These are phyloP conservation scores for Glareola pratincola DNA, from an alignment of 2,113 vertebrate genomes.

Conservation along the genomic window DNA sequence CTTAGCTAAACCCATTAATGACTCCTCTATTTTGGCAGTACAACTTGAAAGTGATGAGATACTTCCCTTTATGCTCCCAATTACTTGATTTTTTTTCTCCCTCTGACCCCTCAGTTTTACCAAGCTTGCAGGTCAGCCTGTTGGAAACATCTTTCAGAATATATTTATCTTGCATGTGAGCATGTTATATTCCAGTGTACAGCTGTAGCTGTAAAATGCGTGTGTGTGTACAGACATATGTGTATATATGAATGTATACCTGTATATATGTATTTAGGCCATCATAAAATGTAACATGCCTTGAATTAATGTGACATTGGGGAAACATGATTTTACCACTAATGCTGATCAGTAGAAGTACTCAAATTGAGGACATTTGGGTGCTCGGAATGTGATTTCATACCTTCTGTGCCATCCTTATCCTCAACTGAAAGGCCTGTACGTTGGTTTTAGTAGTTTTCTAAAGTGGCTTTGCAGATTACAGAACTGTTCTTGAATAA, in stretches of 20 bases:
- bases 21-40: neutral
- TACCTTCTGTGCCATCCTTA: neutral
- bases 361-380: neutral
- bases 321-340: neutral
- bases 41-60: neutral
- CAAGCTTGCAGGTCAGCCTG: neutral
- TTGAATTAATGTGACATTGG: neutral
- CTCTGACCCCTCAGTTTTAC: neutral
- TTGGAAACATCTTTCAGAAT: neutral
- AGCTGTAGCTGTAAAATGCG: neutral
- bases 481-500: conserved; percentile 2
- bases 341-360: neutral
- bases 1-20: neutral
- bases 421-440: neutral
- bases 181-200: neutral
- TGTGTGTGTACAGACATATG: rapidly evolving
- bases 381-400: conserved; percentile 14
- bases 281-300: neutral
- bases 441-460: conserved; percentile 2
- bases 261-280: neutral
- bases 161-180: neutral
- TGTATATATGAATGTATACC: neutral
- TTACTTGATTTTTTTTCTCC: neutral
- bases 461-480: neutral
- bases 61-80: neutral